phyloP scores from a whole-genome alignment of 2,888 invertebrate species.

The Antheraea yamamai region DNA sequence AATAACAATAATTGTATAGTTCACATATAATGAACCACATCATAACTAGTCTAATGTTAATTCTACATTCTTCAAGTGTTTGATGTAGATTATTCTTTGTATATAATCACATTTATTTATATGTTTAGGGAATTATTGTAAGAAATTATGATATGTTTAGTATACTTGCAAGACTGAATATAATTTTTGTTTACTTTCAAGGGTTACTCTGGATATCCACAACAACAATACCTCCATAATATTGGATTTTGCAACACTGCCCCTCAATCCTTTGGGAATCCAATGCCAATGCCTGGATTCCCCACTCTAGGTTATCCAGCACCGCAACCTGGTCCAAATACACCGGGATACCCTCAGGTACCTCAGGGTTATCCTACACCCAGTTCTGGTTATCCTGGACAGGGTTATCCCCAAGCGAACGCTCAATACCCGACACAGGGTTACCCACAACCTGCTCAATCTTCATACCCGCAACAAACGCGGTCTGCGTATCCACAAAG shows the following conservation, averaged over 20 bases:
- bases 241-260: conserved; percentile 74
- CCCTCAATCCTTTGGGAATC: conserved; percentile 78
- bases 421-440: conserved; percentile 49
- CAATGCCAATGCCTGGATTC: conserved; percentile 73
- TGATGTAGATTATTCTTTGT: conserved; percentile 11
- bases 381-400: conserved; percentile 44
- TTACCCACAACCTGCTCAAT: conserved; percentile 44
- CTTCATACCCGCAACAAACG: conserved; percentile 36
- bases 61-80: not conserved
- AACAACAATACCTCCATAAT: conserved; percentile 74
- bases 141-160: not conserved
- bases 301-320: conserved; percentile 68
- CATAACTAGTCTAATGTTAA: not conserved
- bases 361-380: conserved; percentile 55
- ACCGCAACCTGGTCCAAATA: conserved; percentile 57
- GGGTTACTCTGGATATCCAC: conserved; percentile 81
- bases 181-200: conserved; percentile 64
- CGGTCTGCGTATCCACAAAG: conserved; percentile 35
- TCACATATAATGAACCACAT: not conserved
- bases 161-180: conserved; percentile 26
- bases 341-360: conserved; percentile 63
- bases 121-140: not conserved
- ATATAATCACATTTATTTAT: not conserved
- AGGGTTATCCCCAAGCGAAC: conserved; percentile 46
- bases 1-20: not conserved